phyloP scores from a whole-genome alignment of 2,113 vertebrate species.

The Notarius lentiginosus region DNA sequence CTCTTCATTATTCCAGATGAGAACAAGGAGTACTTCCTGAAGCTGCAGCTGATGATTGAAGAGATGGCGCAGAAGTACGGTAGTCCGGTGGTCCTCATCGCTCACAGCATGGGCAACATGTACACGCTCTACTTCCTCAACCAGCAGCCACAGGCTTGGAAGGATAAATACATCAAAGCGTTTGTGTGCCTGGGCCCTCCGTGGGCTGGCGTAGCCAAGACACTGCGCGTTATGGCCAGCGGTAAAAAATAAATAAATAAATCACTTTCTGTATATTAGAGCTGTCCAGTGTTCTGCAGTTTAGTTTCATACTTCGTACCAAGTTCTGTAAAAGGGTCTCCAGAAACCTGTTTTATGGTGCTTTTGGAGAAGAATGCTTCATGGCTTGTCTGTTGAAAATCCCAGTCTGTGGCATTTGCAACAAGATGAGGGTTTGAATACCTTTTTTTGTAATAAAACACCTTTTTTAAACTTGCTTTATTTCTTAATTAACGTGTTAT shows the following conservation, averaged over 20 bases:
- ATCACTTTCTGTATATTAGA: neutral
- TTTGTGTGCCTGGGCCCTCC: constrained; percentile 87
- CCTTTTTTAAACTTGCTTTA: neutral
- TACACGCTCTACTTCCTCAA: constrained; percentile 96
- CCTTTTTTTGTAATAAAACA: too few species aligned
- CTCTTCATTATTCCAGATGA: constrained; percentile 78
- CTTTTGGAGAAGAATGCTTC: neutral
- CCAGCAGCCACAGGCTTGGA: constrained; percentile 90
- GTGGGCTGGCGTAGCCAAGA: constrained; percentile 95
- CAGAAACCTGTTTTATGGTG: neutral
- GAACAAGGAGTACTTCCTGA: constrained; percentile 86
- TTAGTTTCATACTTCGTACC: neutral
- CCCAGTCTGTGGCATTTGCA: neutral
- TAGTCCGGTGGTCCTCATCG: constrained; percentile 86
- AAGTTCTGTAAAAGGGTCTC: neutral
- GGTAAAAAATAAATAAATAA: constrained; percentile 73
- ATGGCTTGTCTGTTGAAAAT: neutral
- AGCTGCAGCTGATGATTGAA: constrained; percentile 89
- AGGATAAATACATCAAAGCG: constrained; percentile 87
- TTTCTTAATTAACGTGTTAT: too few species aligned
- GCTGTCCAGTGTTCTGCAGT: neutral
- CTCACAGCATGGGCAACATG: constrained; percentile 99
- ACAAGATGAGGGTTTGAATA: neutral
- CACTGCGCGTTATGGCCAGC: constrained; percentile 87
- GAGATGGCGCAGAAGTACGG: constrained; percentile 83